Base-by-base conservation (phyloP, 2,797 vertebrate genomes). In the Zonotrichia albicollis region DNA sequence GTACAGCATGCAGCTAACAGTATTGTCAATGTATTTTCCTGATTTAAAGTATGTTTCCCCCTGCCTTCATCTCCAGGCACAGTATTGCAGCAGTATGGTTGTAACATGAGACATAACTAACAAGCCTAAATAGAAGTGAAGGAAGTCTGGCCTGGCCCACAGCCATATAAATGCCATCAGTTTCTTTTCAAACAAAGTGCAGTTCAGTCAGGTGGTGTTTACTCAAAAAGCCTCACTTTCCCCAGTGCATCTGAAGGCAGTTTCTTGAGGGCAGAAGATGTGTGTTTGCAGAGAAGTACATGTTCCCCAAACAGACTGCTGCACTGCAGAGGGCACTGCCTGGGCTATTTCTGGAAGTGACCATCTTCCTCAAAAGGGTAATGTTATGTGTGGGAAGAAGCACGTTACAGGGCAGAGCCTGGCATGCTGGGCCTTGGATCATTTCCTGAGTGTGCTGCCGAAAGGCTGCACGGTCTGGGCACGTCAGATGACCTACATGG, bases 321-420 rank as follows among this genome's bases (percentile, higher is more conserved):
- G 74, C 79, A 79, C 67, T 88, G 76, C 60, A 54, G 90, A 93
- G 81, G 66, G 76, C 70, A 73, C 43, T 86, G 71, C 76, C 76
- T 38, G 27, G 84, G 73, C 91, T 92, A 89, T 95, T 94, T 95
- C 66, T 93, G 89, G 82, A 53, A 81, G 38, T 93, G 73, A 74
- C 84, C 89, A 27, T 88, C 89, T 95, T 95, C 92, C 84, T 89
- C 9, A 3, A 91, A 96, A 95, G 76, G 91, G 76, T 89, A 84
- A 53, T 10, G 48, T 61, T 89, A 58, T 83, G 79, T 93, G 93
- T 91, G 82, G 87, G 94, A 93, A 91, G 93, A 85, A 75, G 70
- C 73, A 38, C 3, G 7, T 87, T 90, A 53, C 16, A 93, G 94
- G 94, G 87, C 87, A 86, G 94, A 82, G 86, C 75, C 70, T 86